phyloP scores from a whole-genome alignment of 1,140 invertebrate genomes.

The Drosophila jambulina region DNA sequence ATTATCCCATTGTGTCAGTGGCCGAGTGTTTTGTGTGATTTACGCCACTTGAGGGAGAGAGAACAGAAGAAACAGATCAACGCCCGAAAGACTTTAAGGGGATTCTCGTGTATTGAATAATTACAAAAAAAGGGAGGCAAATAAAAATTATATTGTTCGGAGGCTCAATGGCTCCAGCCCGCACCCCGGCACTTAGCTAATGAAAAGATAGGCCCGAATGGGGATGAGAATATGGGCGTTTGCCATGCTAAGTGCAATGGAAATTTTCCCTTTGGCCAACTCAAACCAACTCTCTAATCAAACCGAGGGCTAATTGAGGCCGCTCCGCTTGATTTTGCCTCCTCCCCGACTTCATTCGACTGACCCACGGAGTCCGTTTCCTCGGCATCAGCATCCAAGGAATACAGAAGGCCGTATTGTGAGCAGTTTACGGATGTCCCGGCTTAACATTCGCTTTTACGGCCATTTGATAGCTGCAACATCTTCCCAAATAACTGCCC shows the following conservation, averaged over 20 bases:
- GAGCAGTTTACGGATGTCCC: constrained; percentile 44
- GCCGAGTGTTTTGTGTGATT: constrained; percentile 68
- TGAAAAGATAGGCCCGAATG: constrained; percentile 55
- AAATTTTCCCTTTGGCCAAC: constrained; percentile 32
- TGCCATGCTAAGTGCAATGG: constrained; percentile 48
- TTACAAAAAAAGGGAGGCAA: constrained; percentile 45
- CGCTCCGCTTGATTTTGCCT: constrained; percentile 21
- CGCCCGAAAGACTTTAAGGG: constrained; percentile 37
- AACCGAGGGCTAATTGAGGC: constrained; percentile 59
- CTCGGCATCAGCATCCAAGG: constrained; percentile 20
- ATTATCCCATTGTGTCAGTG: constrained; percentile 74
- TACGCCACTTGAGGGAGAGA: constrained; percentile 72
- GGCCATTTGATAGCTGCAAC: constrained; percentile 69
- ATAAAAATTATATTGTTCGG: constrained; percentile 50
- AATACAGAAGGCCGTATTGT: constrained; percentile 46
- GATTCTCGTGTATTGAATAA: constrained; percentile 40
- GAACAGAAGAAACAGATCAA: constrained; percentile 60
- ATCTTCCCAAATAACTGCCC: constrained; percentile 64
- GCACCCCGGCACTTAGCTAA: constrained; percentile 68
- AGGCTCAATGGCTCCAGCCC: constrained; percentile 24
- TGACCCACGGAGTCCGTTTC: constrained; percentile 53
- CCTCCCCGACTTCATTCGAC: constrained; percentile 23
- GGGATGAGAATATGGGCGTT: constrained; percentile 4
- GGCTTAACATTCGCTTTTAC: constrained; percentile 68
- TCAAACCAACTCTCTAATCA: constrained; percentile 38